Percentiles rank a stretch among this genome's conserved stretches.
Conservation (phyloP, 2,888 invertebrate genomes). For the Agriotes lineatus region DNA sequence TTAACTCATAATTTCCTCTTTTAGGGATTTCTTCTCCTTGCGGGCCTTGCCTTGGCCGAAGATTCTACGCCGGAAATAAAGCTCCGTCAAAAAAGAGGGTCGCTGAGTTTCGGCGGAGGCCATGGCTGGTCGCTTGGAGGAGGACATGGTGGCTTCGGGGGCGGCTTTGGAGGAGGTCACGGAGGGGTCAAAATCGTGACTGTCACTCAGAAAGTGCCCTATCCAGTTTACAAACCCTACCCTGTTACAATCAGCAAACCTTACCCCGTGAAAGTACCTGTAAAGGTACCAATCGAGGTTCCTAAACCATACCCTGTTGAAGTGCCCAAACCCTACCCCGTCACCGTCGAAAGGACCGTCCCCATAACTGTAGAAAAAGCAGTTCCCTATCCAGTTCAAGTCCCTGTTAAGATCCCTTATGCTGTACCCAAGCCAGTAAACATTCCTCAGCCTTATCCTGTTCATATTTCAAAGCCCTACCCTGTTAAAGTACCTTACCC, state of each 20-base stretch:
- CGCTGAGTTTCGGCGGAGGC: constrained; percentile 12
- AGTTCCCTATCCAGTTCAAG: constrained; percentile 66
- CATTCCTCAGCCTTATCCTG: constrained; percentile 66
- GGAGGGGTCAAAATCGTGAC: constrained; percentile 54
- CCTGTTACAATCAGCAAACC: constrained; percentile 65
- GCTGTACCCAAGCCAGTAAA: constrained; percentile 68
- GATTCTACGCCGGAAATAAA: constrained; percentile 15
- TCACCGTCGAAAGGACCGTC: constrained; percentile 70
- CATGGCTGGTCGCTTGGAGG: background rate
- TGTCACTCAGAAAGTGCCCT: constrained; percentile 59
- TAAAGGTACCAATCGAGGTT: constrained; percentile 63
- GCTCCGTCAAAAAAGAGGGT: constrained; percentile 21
- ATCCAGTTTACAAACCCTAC: constrained; percentile 68
- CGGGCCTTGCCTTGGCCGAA: background rate
- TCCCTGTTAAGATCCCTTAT: constrained; percentile 69
- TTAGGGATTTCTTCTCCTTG: constrained; percentile 15
- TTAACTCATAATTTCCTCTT: background rate
- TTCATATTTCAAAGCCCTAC: constrained; percentile 70
- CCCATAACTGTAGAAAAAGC: constrained; percentile 59
- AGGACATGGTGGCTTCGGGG: constrained; percentile 41
- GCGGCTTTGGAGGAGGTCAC: constrained; percentile 46
- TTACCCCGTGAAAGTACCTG: constrained; percentile 70
- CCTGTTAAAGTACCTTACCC: constrained; percentile 72
- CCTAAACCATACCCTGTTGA: constrained; percentile 69
- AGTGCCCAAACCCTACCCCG: constrained; percentile 72